These are phyloP conservation scores for Eleutherodactylus coqui DNA, from an alignment of 2,797 vertebrate genomes.

Conservation along the genomic window DNA sequence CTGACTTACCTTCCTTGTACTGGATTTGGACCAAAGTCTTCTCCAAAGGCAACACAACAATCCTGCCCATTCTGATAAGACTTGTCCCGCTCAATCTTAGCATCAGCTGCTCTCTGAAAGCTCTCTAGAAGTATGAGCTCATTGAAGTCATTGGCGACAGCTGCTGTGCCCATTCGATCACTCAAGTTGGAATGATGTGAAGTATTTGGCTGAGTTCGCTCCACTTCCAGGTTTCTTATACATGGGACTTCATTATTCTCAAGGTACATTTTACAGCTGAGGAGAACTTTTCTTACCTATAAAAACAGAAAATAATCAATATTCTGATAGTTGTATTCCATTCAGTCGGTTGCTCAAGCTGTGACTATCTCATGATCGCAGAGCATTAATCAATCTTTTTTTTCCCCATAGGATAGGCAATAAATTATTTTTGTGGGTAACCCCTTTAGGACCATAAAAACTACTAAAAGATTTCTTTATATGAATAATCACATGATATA, in stretches of 20 bases:
- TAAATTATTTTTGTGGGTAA: too few relatives aligned
- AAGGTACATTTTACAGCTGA: constrained; percentile 76
- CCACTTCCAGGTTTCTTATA: constrained; percentile 74
- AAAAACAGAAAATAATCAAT: background rate
- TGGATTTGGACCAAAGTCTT: constrained; percentile 68
- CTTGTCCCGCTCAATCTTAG: constrained; percentile 69
- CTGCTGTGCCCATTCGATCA: constrained; percentile 71
- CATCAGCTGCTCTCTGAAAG: constrained; percentile 76
- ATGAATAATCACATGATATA: too few relatives aligned
- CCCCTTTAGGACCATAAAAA: too few relatives aligned
- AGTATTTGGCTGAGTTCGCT: constrained; percentile 74
- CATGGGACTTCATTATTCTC: constrained; percentile 72
- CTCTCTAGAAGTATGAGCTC: constrained; percentile 80
- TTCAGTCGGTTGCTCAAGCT: too few relatives aligned
- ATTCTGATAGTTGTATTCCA: too few relatives aligned
- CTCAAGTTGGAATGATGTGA: constrained; percentile 65
- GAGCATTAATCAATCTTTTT: too few relatives aligned
- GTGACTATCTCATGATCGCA: too few relatives aligned
- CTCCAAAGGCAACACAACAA: constrained; percentile 74
- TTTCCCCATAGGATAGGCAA: too few relatives aligned
- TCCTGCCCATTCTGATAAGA: constrained; percentile 73
- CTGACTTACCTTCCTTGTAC: constrained; percentile 45
- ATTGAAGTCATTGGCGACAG: constrained; percentile 74
- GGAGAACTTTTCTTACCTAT: constrained; percentile 29
- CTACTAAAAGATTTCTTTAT: too few relatives aligned